phyloP scores from a whole-genome alignment of 2,888 invertebrate species.

The Orthosia incerta region DNA sequence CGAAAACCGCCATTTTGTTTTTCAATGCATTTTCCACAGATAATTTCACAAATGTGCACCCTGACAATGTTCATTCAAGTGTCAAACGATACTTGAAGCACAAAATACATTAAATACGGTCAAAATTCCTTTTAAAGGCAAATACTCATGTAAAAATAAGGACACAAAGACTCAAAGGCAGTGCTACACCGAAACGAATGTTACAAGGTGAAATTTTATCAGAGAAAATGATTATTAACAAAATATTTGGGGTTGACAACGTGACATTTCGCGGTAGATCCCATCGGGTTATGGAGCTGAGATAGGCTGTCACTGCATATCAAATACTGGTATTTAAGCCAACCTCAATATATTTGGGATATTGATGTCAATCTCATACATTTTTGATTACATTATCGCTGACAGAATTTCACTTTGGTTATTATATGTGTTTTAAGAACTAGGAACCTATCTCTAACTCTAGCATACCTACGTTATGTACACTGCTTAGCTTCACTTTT shows the following conservation, averaged over 20 bases:
- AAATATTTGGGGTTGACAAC: neutral
- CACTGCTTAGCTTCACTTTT: slow-evolving; percentile 56
- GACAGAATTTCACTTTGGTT: neutral
- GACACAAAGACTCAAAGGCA: slow-evolving; percentile 41
- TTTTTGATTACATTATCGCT: neutral
- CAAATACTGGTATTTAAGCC: neutral
- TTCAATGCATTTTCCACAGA: neutral
- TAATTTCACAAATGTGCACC: neutral
- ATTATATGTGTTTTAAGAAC: slow-evolving; percentile 41
- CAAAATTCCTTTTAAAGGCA: slow-evolving; percentile 8
- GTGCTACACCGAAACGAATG: slow-evolving; percentile 41
- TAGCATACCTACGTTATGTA: slow-evolving; percentile 62
- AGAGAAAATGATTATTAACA: neutral
- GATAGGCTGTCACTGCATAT: neutral
- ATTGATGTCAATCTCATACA: neutral
- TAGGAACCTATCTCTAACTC: slow-evolving; percentile 56
- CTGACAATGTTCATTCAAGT: too few species aligned
- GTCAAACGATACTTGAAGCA: neutral
- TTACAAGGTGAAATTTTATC: neutral
- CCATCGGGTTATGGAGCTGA: neutral
- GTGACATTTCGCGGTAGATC: too few species aligned
- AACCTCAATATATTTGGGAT: neutral
- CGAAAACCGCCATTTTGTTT: neutral
- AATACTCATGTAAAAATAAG: neutral
- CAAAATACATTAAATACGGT: neutral